Percentiles rank a stretch among this genome's conserved stretches.
Conservation (phyloP, 2,797 vertebrate genomes). For the Hippocampus kuda region DNA sequence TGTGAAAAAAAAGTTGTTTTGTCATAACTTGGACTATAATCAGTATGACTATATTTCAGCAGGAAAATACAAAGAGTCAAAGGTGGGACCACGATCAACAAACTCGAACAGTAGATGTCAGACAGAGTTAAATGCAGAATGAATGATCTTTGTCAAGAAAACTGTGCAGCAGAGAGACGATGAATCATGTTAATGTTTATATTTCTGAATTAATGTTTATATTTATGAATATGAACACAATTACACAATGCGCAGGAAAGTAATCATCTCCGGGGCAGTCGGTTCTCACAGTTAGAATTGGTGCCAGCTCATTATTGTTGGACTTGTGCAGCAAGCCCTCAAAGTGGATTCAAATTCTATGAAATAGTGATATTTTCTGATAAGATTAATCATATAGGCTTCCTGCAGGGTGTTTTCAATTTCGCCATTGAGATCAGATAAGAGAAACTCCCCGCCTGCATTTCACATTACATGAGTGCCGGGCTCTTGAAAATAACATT, state of each 20-base stretch:
- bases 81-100: neutral
- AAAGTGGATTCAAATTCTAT: constrained; percentile 27
- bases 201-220: neutral
- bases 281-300: constrained; percentile 32
- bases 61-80: neutral
- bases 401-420: constrained; percentile 11
- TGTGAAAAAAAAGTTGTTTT: too few species aligned
- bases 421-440: constrained; percentile 14
- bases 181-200: constrained; percentile 32
- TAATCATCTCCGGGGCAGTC: constrained; percentile 32
- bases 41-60: too few species aligned
- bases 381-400: constrained; percentile 24
- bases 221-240: constrained; percentile 41
- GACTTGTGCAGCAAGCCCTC: constrained; percentile 26
- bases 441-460: neutral
- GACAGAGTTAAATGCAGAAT: neutral
- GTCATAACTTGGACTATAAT: too few species aligned
- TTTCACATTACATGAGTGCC: constrained; percentile 21
- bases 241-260: constrained; percentile 34
- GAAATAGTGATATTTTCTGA: constrained; percentile 27
- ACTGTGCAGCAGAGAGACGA: constrained; percentile 22
- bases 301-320: constrained; percentile 20
- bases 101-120: neutral
- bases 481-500: constrained; percentile 22
- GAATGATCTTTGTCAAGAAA: constrained; percentile 34